phyloP scores from a whole-genome alignment of 1,140 invertebrate genomes.

The Trachelipus rathkii region DNA sequence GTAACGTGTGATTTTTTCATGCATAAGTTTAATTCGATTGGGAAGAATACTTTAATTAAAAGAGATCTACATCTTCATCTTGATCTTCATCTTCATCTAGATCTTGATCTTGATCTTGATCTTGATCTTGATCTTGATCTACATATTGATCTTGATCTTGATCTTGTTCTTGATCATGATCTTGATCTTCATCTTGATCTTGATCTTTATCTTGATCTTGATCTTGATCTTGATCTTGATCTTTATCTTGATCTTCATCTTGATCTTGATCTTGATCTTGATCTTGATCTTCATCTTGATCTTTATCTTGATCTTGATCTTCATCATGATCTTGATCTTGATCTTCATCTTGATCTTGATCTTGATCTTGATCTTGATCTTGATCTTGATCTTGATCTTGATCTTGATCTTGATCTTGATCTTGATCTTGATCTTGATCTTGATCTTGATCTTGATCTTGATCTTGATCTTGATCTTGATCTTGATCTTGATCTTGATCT shows the following conservation, averaged over 20 bases:
- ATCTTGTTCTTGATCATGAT: conserved; percentile 17
- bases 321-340: neutral
- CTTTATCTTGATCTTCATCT: conserved; percentile 22
- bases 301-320: neutral
- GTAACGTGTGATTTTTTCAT: no score
- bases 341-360: conserved; percentile 5
- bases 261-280: conserved; percentile 21
- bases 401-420: conserved; percentile 9
- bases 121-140: conserved; percentile 7
- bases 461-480: conserved; percentile 22
- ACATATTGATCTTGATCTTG: conserved; percentile 19
- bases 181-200: no score
- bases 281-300: conserved; percentile 3
- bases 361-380: conserved; percentile 9
- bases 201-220: conserved; percentile 20
- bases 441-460: conserved; percentile 20
- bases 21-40: no score
- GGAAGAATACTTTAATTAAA: no score
- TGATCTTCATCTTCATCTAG: no score
- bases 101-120: conserved; percentile 16
- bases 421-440: conserved; percentile 9
- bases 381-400: conserved; percentile 8
- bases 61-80: no score
- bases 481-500: conserved; percentile 22
- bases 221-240: no score